Evolutionary conservation across 1,140 invertebrate species (phyloP).

Genomic region (Sitobion miscanthi): DNA sequence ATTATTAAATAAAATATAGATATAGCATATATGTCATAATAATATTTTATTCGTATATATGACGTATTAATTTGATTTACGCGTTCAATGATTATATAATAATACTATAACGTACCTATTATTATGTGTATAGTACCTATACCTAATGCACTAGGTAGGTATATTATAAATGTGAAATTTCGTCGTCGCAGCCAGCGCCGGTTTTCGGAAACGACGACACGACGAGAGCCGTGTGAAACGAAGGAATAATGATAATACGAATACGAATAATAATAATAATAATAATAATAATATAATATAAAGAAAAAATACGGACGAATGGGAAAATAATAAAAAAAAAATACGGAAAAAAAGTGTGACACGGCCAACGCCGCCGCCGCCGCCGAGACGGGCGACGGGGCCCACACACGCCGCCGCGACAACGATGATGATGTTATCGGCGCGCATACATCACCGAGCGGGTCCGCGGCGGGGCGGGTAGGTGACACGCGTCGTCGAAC

Average conservation of each 20-base stretch:
- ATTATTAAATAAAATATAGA: too few species aligned
- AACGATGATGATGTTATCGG: conserved; percentile 45
- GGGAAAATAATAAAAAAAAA: neutral
- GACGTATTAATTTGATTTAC: neutral
- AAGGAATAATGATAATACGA: neutral
- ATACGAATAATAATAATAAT: neutral
- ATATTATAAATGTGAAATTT: neutral
- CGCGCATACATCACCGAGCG: conserved; percentile 27
- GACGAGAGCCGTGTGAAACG: neutral
- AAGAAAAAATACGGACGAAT: neutral
- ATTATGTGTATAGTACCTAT: too few species aligned
- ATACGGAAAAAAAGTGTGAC: conserved; percentile 1
- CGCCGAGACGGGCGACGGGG: neutral
- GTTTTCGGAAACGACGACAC: conserved; percentile 29
- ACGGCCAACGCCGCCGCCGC: neutral
- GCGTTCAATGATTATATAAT: neutral
- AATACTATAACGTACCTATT: neutral
- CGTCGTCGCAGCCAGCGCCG: neutral
- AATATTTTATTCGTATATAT: neutral
- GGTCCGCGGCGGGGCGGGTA: neutral
- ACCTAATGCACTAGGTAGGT: neutral
- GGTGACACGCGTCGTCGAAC: conserved; percentile 43
- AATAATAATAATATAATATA: neutral
- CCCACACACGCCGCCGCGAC: conserved; percentile 42
- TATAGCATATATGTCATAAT: neutral